These are phyloP conservation scores for Nebria brevicollis DNA, from an alignment of 2,888 invertebrate genomes.

Conservation along the genomic window DNA sequence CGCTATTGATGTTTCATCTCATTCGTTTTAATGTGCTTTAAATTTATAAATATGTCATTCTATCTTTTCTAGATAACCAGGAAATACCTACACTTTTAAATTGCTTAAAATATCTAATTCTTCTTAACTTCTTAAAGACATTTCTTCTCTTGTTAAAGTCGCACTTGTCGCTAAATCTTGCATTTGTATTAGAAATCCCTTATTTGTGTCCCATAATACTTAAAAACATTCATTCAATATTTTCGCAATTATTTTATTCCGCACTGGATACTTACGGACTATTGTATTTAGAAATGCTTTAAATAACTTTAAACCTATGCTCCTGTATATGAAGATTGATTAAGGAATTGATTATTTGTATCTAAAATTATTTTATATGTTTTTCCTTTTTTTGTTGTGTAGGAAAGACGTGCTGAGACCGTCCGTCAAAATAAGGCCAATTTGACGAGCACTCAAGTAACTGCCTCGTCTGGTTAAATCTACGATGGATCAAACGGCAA, in stretches of 20 bases:
- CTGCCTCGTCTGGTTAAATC: constrained; percentile 75
- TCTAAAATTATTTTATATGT: constrained; percentile 3
- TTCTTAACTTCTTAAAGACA: too few relatives aligned
- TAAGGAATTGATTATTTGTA: neutral
- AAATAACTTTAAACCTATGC: neutral
- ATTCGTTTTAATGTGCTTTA: neutral
- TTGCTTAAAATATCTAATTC: too few relatives aligned
- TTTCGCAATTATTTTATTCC: too few relatives aligned
- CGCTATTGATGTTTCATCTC: neutral
- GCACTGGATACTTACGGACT: too few relatives aligned
- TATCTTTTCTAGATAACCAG: neutral
- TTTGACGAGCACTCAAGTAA: constrained; percentile 68
- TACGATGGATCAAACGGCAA: neutral
- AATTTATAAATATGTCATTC: neutral
- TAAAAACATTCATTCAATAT: too few relatives aligned
- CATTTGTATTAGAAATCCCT: too few relatives aligned
- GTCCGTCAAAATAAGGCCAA: constrained; percentile 91
- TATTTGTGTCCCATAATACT: too few relatives aligned
- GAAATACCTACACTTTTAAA: too few relatives aligned
- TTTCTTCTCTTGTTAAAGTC: too few relatives aligned
- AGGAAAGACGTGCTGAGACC: constrained; percentile 92
- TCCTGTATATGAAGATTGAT: neutral
- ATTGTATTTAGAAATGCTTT: too few relatives aligned
- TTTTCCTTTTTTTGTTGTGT: constrained; percentile 55
- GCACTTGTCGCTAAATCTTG: too few relatives aligned